A percentile compares a stretch with the other conserved stretches of the same genome.
These are phyloP conservation scores for Drosophila athabasca DNA, from an alignment of 1,140 invertebrate genomes.

Conservation along the genomic window DNA sequence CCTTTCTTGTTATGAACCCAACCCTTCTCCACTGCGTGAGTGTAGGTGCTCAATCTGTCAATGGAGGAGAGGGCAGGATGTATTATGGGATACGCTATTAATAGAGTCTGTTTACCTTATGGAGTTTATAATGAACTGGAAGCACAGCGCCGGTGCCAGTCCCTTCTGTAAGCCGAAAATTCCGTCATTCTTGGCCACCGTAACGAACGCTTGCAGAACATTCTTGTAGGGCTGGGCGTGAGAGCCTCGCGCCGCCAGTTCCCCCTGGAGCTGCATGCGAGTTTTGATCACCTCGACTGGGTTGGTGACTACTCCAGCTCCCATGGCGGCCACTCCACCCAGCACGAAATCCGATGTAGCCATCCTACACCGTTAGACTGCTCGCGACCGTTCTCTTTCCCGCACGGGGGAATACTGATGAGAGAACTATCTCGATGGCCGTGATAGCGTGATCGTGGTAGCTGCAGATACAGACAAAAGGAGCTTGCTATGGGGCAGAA, in stretches of 20 bases:
- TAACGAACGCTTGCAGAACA: slow-evolving; percentile 88
- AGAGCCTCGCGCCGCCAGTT: slow-evolving; percentile 88
- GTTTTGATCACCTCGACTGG: slow-evolving; percentile 94
- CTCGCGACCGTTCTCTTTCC: no score
- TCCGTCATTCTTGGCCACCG: slow-evolving; percentile 86
- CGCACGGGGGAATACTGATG: no score
- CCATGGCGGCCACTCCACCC: slow-evolving; percentile 85
- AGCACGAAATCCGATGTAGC: slow-evolving; percentile 82
- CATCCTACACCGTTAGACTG: slow-evolving; percentile 23
- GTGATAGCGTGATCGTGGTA: no score
- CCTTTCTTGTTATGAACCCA: slow-evolving; percentile 89
- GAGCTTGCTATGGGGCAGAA: no score
- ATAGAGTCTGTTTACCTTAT: slow-evolving; percentile 86
- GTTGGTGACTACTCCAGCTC: slow-evolving; percentile 86
- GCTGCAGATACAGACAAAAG: no score
- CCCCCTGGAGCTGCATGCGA: slow-evolving; percentile 94
- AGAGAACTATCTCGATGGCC: no score
- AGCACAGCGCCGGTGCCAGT: slow-evolving; percentile 90
- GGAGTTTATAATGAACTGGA: slow-evolving; percentile 86
- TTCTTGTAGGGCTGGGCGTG: slow-evolving; percentile 87
- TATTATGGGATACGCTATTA: background rate
- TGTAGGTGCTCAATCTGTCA: slow-evolving; percentile 89
- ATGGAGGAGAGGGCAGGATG: background rate
- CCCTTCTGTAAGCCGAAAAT: slow-evolving; percentile 93
- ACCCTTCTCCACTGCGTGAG: slow-evolving; percentile 89